Evolutionary conservation across 1,140 invertebrate genomes (phyloP).

Genomic region (Pseudomyrmex gracilis): DNA sequence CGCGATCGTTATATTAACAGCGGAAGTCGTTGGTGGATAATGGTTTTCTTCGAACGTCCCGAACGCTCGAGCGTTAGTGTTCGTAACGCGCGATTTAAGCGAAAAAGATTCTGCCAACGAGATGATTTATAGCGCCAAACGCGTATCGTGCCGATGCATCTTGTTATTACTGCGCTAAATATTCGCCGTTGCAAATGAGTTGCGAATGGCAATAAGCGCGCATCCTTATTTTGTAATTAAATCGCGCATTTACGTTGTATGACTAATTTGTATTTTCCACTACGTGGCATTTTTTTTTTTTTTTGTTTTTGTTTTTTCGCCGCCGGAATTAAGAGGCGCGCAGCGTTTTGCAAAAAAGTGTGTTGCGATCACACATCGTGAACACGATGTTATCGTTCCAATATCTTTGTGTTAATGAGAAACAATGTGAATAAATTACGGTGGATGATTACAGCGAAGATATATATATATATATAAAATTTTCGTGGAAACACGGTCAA

Average conservation of each 20-base stretch:
- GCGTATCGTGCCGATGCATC: conserved; percentile 34
- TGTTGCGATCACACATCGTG: conserved; percentile 16
- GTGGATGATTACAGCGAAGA: not conserved
- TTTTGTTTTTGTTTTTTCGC: not conserved
- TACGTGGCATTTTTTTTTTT: too few species aligned
- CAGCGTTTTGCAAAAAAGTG: conserved; percentile 25
- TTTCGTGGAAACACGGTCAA: not conserved
- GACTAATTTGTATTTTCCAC: conserved; percentile 38
- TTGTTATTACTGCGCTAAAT: conserved; percentile 49
- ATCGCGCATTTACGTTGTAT: conserved; percentile 25
- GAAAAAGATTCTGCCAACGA: conserved; percentile 34
- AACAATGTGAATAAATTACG: conserved; percentile 16
- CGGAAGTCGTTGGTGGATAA: conserved; percentile 73
- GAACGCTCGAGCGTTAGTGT: conserved; percentile 59
- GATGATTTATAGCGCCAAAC: conserved; percentile 42
- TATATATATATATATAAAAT: not conserved
- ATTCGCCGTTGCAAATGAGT: conserved; percentile 29
- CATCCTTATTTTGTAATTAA: conserved; percentile 47
- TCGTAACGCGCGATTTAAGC: conserved; percentile 42
- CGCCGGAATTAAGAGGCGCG: conserved; percentile 5
- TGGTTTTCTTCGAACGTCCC: conserved; percentile 69
- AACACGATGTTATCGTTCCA: conserved; percentile 13
- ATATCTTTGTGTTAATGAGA: conserved; percentile 35
- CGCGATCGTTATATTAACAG: conserved; percentile 69
- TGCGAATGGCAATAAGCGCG: conserved; percentile 9